These are phyloP conservation scores for Allolobophora icterica DNA, from an alignment of 2,888 invertebrate genomes.

Conservation along the genomic window DNA sequence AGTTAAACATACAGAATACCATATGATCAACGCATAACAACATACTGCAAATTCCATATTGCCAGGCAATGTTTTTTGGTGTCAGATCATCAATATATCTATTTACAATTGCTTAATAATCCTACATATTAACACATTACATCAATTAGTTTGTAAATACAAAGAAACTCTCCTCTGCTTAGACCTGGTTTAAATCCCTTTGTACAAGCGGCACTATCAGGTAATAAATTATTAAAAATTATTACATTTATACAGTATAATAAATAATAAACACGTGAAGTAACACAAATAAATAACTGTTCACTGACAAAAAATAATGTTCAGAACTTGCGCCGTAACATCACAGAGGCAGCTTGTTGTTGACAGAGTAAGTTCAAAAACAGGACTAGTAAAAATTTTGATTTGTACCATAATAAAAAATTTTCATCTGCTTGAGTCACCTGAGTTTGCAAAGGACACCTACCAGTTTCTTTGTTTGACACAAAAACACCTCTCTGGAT, in stretches of 20 bases:
- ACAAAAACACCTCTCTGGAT: too few species aligned
- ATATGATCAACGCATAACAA: background rate
- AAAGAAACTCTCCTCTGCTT: background rate
- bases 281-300: background rate
- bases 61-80: background rate
- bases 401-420: background rate
- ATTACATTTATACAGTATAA: background rate
- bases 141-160: background rate
- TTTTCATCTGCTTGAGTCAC: background rate
- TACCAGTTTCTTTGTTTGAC: background rate
- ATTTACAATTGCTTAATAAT: conserved; percentile 28
- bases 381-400: background rate
- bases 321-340: background rate
- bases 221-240: conserved; percentile 10
- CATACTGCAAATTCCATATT: background rate
- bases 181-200: background rate
- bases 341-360: background rate
- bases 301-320: background rate
- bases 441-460: background rate
- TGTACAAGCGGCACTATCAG: background rate
- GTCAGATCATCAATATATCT: background rate
- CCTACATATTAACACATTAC: background rate
- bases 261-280: background rate
- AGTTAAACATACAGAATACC: background rate
- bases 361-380: background rate